phyloP scores from a whole-genome alignment of 2,888 invertebrate genomes.

The Chromoteleia sp. region DNA sequence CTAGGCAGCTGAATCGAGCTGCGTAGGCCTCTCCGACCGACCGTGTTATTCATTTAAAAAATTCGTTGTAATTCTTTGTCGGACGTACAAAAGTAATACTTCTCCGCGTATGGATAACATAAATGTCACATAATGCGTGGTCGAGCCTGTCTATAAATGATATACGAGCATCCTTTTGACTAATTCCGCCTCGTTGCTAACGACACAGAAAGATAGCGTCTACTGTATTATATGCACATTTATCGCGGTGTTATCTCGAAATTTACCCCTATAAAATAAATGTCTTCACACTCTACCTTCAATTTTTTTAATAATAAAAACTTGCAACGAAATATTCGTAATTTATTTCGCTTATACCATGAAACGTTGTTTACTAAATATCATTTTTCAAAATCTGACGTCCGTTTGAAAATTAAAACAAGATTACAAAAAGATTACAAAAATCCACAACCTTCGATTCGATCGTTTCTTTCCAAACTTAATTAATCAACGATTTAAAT shows the following conservation, averaged over 20 bases:
- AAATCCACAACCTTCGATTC: too few species aligned
- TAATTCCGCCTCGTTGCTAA: conserved; percentile 81
- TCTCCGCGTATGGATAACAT: conserved; percentile 50
- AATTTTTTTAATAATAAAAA: too few species aligned
- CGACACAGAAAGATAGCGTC: conserved; percentile 76
- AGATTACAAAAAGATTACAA: too few species aligned
- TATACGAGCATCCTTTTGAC: conserved; percentile 80
- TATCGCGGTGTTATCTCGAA: conserved; percentile 31
- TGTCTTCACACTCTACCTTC: background rate
- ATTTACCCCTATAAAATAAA: conserved; percentile 18
- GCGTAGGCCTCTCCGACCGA: conserved; percentile 46
- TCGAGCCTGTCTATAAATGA: conserved; percentile 80
- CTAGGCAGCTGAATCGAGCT: conserved; percentile 48
- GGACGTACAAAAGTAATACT: conserved; percentile 50
- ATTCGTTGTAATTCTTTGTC: conserved; percentile 71
- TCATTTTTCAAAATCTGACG: too few species aligned
- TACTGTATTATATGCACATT: conserved; percentile 32
- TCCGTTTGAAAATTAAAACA: too few species aligned
- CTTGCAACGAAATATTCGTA: too few species aligned
- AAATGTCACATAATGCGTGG: conserved; percentile 70
- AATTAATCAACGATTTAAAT: too few species aligned
- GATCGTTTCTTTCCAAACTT: too few species aligned
- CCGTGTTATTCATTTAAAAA: conserved; percentile 56
- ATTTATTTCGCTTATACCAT: too few species aligned
- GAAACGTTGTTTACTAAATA: too few species aligned